Percentiles rank a stretch among this genome's conserved stretches.
These are phyloP conservation scores for Tetragnatha montana DNA, from an alignment of 2,888 invertebrate species.

Conservation along the genomic window DNA sequence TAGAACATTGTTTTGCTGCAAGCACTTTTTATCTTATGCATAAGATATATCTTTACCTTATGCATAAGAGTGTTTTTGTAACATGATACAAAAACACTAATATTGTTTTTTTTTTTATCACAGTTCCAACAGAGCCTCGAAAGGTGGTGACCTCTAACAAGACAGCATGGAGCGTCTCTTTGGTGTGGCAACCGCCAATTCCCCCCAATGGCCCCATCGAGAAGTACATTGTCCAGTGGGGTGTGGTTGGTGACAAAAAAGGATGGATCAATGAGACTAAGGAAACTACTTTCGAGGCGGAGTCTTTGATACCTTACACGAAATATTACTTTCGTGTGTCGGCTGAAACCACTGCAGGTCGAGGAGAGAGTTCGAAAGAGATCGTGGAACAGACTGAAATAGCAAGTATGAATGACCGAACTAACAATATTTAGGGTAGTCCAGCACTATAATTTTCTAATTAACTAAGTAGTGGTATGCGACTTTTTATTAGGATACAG, in stretches of 20 bases:
- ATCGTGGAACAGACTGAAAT: conserved; percentile 7
- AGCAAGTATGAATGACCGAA: conserved; percentile 9
- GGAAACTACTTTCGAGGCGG: neutral
- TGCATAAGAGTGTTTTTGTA: neutral
- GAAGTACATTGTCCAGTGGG: conserved; percentile 9
- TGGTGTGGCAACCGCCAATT: conserved; percentile 18
- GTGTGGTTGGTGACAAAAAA: neutral
- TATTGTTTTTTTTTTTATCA: neutral
- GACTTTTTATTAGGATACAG: too few relatives aligned
- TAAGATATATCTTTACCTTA: too few relatives aligned
- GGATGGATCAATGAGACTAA: neutral
- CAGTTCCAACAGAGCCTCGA: conserved; percentile 20
- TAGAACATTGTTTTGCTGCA: neutral
- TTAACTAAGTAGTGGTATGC: too few relatives aligned
- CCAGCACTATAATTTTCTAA: too few relatives aligned
- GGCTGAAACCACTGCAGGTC: conserved; percentile 24
- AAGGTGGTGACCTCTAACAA: neutral
- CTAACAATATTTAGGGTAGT: too few relatives aligned
- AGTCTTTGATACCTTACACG: conserved; percentile 1
- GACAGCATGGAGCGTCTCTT: conserved; percentile 17
- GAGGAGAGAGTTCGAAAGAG: neutral
- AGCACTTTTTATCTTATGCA: neutral
- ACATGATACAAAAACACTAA: neutral
- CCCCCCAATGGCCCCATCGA: conserved; percentile 10
- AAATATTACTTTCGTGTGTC: conserved; percentile 30